phyloP scores from a whole-genome alignment of 2,888 invertebrate genomes.

The Nowickia ferox region DNA sequence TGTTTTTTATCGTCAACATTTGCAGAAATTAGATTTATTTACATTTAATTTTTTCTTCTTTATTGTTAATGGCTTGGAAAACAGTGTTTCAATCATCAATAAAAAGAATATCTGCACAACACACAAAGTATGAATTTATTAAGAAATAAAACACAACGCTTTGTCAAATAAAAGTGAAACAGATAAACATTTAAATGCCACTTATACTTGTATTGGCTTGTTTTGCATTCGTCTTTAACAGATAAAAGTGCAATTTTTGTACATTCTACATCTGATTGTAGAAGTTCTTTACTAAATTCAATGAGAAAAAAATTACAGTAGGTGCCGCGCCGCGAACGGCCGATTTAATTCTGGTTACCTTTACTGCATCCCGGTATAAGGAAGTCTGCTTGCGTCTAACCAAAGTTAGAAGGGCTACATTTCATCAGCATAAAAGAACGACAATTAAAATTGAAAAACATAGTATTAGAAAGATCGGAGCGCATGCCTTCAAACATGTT shows the following conservation, averaged over 20 bases:
- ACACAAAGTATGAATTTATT: slow-evolving; percentile 14
- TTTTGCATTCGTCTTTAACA: slow-evolving; percentile 31
- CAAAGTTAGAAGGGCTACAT: no score
- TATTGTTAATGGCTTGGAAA: slow-evolving; percentile 32
- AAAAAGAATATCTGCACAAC: slow-evolving; percentile 8
- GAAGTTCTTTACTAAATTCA: neutral
- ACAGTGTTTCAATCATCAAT: slow-evolving; percentile 28
- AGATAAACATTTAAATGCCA: neutral
- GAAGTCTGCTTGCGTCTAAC: no score
- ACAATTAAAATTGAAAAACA: no score
- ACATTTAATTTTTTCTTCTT: neutral
- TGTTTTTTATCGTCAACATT: slow-evolving; percentile 68
- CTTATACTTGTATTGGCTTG: neutral
- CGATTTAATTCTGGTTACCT: no score
- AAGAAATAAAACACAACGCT: slow-evolving; percentile 52
- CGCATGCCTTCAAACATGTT: no score
- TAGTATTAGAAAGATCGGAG: no score
- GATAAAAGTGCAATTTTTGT: neutral
- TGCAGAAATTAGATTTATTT: slow-evolving; percentile 53
- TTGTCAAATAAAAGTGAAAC: slow-evolving; percentile 8
- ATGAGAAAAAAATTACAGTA: neutral
- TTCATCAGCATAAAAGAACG: no score
- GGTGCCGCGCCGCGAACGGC: no score
- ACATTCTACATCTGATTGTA: no score
- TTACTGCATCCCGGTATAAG: no score